phyloP scores from a whole-genome alignment of 2,888 invertebrate species.

The Linyphia triangularis region DNA sequence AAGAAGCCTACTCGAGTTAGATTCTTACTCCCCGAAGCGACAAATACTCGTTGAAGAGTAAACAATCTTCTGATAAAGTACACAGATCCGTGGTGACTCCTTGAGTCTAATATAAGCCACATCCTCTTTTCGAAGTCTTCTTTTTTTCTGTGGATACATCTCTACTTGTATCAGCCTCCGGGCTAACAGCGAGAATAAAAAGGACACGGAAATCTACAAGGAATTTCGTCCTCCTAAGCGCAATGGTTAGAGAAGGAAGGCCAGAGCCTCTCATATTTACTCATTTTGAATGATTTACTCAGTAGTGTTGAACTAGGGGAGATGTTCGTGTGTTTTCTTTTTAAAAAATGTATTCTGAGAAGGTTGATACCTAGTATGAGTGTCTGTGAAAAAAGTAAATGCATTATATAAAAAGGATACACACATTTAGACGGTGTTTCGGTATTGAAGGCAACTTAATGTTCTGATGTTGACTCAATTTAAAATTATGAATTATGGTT shows the following conservation, averaged over 20 bases:
- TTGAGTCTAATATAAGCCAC: not conserved
- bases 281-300: not conserved
- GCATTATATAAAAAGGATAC: not conserved
- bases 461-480: no score
- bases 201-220: not conserved
- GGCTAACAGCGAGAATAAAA: not conserved
- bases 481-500: no score
- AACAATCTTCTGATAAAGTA: conserved; percentile 47
- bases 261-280: not conserved
- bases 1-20: not conserved
- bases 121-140: not conserved
- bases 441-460: no score
- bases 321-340: not conserved
- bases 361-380: not conserved
- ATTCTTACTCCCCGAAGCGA: conserved; percentile 11
- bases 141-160: not conserved
- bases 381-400: not conserved
- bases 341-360: not conserved
- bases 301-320: not conserved
- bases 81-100: conserved; percentile 13
- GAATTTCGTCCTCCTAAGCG: not conserved
- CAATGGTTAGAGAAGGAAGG: not conserved
- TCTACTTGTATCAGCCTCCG: conserved; percentile 2
- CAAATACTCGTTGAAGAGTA: conserved; percentile 35
- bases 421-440: no score